Percentiles rank a stretch among this genome's conserved stretches.
Evolutionary conservation across 1,140 invertebrate genomes (phyloP).

Genomic region (Agrypnia vestita): DNA sequence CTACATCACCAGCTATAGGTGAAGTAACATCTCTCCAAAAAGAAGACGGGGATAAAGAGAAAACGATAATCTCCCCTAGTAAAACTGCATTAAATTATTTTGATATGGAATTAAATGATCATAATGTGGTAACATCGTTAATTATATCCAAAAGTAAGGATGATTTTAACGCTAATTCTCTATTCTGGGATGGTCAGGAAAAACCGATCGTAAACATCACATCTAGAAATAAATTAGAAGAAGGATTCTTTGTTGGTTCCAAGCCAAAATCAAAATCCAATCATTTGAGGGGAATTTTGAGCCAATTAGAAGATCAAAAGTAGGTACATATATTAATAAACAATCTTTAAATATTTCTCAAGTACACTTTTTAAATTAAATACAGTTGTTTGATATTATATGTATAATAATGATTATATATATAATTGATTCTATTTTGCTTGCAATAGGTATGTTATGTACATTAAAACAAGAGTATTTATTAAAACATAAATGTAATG

Average conservation of each 20-base stretch:
- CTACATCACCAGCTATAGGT: background rate
- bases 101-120: conserved; percentile 45
- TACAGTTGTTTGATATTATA: background rate
- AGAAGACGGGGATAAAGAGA: conserved; percentile 1
- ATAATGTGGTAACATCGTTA: conserved; percentile 5
- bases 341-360: background rate
- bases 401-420: background rate
- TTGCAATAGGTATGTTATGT: no score
- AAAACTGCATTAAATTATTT: conserved; percentile 50
- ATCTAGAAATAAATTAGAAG: conserved; percentile 26
- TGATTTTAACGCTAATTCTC: conserved; percentile 1
- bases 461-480: no score
- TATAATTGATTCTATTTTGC: background rate
- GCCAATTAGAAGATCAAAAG: conserved; percentile 43
- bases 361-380: background rate
- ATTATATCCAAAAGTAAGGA: conserved; percentile 28
- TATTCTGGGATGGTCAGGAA: conserved; percentile 49
- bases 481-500: no score
- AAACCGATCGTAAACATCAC: background rate
- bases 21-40: background rate
- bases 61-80: background rate
- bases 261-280: conserved; percentile 41
- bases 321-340: background rate
- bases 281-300: conserved; percentile 36
- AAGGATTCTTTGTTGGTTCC: conserved; percentile 36